Base-by-base conservation (phyloP, 1,140 invertebrate genomes). In the Heliconius melpomene region DNA sequence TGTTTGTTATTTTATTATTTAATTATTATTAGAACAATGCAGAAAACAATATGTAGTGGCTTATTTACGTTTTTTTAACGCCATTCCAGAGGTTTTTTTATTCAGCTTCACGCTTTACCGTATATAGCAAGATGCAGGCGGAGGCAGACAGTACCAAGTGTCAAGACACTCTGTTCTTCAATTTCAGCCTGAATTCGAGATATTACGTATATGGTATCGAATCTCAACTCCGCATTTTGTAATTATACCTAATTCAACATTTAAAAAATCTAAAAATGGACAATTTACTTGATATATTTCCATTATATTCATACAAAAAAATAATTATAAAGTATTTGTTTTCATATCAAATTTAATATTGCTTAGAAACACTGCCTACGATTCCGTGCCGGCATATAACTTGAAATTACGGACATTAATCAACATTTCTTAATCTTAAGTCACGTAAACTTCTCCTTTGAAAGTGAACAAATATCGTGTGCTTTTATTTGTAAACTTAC, bases 371-470 rank as follows among this genome's bases (percentile, higher is more conserved):
- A 66, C 60, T 66, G 60, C 26, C 60, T 66, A 29, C 60, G 60
- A 66, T 79, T 70, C 74, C 78, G 72, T 79, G 78, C 38, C 18
- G 52, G 60, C 66, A 36, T 79, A 78, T 79, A 79, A 79, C 54
- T 70, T 40, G 54, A 79, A 79, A 79, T 70, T 46, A 18, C 23
- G n/a, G 74, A 57, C 40, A 71, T 79, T 79, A 74, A 79, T 79
- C 78, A 66, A 75, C 72, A 75, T 75, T 79, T 75, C 40, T 18
- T 40, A 79, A 75, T 79, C 78, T 74, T 60, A 74, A 79, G 78
- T 79, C 78, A 79, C 78, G 78, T 79, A 75, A 79, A 66, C 32
- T 75, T 79, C 72, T 74, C 40, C 78, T 52, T 40, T 70, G n/a
- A 36, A 71, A 70, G 73, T 79, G 29, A 74, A 77, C 26, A 77